phyloP scores from a whole-genome alignment of 2,797 vertebrate genomes.

The Falco rusticolus region DNA sequence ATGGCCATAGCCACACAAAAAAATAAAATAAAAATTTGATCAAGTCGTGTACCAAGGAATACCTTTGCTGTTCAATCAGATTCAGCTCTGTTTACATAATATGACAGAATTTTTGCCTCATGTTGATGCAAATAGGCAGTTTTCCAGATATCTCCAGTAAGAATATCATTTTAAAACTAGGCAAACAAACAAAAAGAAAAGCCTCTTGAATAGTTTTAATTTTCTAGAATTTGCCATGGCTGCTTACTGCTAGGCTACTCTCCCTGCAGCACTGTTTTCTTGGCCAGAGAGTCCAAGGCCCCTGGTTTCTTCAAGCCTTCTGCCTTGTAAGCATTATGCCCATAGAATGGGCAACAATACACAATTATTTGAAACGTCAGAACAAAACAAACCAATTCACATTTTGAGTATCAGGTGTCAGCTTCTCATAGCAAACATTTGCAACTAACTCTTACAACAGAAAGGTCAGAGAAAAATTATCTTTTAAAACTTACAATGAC shows the following conservation, averaged over 20 bases:
- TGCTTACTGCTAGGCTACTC: constrained; percentile 24
- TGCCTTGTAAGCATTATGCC: background rate
- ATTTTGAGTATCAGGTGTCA: constrained; percentile 50
- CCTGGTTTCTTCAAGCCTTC: background rate
- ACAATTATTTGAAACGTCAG: constrained; percentile 31
- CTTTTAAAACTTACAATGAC: background rate
- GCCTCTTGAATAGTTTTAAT: constrained; percentile 32
- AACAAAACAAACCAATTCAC: background rate
- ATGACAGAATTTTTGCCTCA: constrained; percentile 27
- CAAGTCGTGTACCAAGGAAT: background rate
- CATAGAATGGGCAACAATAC: constrained; percentile 22
- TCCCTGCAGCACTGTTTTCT: constrained; percentile 37
- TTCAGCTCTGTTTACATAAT: background rate
- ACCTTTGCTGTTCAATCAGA: constrained; percentile 16
- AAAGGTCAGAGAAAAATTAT: background rate
- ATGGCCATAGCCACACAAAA: background rate
- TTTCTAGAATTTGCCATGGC: constrained; percentile 43
- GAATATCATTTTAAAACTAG: constrained; percentile 16
- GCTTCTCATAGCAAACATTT: background rate
- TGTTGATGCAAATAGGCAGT: constrained; percentile 33
- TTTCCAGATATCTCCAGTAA: constrained; percentile 35
- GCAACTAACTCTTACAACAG: background rate
- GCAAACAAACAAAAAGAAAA: constrained; percentile 42
- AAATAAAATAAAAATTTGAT: background rate
- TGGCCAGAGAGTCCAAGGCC: background rate